phyloP scores from a whole-genome alignment of 2,797 vertebrate species.

The Ataeniobius toweri region DNA sequence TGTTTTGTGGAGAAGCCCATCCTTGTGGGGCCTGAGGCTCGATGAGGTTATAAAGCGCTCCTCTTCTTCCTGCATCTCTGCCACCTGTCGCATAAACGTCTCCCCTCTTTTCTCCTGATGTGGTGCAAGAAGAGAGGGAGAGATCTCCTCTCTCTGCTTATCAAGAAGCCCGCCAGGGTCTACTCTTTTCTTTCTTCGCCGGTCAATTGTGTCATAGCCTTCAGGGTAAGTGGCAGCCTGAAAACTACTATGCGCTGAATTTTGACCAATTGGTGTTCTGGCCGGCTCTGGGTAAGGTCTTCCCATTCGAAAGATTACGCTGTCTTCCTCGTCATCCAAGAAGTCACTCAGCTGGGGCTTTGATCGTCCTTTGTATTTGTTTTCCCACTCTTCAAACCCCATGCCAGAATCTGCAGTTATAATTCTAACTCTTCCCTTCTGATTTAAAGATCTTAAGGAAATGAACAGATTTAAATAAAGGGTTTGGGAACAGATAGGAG shows the following conservation, averaged over 20 bases:
- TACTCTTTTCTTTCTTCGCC: conserved; percentile 84
- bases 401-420: conserved; percentile 87
- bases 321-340: conserved; percentile 80
- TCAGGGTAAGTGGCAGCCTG: conserved; percentile 82
- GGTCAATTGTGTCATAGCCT: conserved; percentile 88
- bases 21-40: conserved; percentile 85
- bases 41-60: conserved; percentile 70
- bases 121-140: conserved; percentile 61
- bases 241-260: conserved; percentile 59
- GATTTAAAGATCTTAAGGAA: conserved; percentile 78
- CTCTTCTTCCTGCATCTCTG: conserved; percentile 79
- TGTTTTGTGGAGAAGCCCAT: conserved; percentile 89
- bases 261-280: conserved; percentile 45
- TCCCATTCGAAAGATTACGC: conserved; percentile 62
- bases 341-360: conserved; percentile 84
- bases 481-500: conserved; percentile 55
- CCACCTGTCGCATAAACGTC: conserved; percentile 72
- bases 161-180: conserved; percentile 61
- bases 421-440: conserved; percentile 88
- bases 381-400: conserved; percentile 86
- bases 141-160: conserved; percentile 47
- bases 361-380: conserved; percentile 80
- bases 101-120: conserved; percentile 75
- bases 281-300: conserved; percentile 51
- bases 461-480: conserved; percentile 36